phyloP scores from a whole-genome alignment of 2,797 vertebrate species.

The Paramormyrops hopkinsi region DNA sequence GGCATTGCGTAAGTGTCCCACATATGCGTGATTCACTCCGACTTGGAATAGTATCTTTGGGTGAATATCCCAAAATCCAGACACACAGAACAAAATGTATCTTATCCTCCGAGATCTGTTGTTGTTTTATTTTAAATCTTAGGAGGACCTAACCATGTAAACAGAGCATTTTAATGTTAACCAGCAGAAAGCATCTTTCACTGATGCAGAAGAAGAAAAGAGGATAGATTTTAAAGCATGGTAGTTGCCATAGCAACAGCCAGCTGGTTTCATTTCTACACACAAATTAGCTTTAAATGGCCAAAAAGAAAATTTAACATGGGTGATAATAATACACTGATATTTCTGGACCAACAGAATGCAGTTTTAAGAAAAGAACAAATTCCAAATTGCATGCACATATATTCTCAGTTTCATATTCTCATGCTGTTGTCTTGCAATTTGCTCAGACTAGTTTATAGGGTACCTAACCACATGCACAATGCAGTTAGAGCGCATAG shows the following conservation, averaged over 20 bases:
- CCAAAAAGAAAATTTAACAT: conserved; percentile 43
- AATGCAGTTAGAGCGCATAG: not conserved
- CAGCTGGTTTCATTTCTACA: conserved; percentile 55
- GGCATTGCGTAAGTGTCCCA: conserved; percentile 40
- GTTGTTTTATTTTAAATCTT: conserved; percentile 41
- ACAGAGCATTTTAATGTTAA: conserved; percentile 33
- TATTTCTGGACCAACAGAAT: not conserved
- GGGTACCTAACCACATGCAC: not conserved
- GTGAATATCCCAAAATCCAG: conserved; percentile 26
- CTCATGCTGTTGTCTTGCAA: not conserved
- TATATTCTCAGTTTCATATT: not conserved
- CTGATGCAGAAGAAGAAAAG: conserved; percentile 1
- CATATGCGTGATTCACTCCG: conserved; percentile 34
- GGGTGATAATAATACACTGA: not conserved
- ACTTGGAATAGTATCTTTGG: conserved; percentile 21
- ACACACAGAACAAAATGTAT: conserved; percentile 16
- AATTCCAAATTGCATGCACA: conserved; percentile 7
- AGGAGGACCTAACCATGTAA: conserved; percentile 34
- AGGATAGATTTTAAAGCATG: conserved; percentile 48
- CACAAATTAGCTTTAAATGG: conserved; percentile 43
- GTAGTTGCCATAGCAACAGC: conserved; percentile 67
- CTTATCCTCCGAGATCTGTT: conserved; percentile 27
- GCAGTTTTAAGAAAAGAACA: not conserved
- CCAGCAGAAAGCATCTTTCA: conserved; percentile 33
- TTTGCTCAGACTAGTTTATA: not conserved